phyloP scores from a whole-genome alignment of 2,888 invertebrate species.

The Cerastoderma edule region DNA sequence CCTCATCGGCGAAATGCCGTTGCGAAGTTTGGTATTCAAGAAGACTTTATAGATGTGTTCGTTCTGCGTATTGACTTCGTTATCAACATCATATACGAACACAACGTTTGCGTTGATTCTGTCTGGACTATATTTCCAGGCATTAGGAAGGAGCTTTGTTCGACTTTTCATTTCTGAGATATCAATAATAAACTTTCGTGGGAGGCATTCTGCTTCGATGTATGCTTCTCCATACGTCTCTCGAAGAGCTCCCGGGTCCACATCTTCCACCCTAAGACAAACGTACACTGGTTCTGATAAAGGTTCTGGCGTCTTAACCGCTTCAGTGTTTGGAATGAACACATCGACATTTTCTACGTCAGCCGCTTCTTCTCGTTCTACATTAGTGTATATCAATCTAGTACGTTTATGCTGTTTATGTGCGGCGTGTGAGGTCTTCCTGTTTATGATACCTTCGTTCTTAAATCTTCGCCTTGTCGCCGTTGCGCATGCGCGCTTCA shows the following conservation, averaged over 20 bases:
- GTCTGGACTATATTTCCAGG: slow-evolving; percentile 14
- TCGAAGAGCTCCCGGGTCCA: slow-evolving; percentile 30
- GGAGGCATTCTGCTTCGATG: slow-evolving; percentile 62
- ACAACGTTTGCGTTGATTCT: slow-evolving; percentile 39
- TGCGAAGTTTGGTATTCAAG: slow-evolving; percentile 54
- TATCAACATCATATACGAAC: slow-evolving; percentile 47
- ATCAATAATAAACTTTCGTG: slow-evolving; percentile 67
- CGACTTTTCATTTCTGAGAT: slow-evolving; percentile 50
- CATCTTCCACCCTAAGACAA: slow-evolving; percentile 47
- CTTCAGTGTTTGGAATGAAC: too few species aligned
- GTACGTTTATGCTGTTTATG: too few species aligned
- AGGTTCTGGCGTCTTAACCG: slow-evolving; percentile 18
- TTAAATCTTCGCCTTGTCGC: too few species aligned
- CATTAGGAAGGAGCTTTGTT: slow-evolving; percentile 1
- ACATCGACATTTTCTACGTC: not conserved
- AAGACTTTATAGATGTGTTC: slow-evolving; percentile 59
- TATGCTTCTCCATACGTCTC: slow-evolving; percentile 48
- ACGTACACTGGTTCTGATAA: slow-evolving; percentile 48
- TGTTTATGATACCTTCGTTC: too few species aligned
- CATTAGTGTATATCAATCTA: too few species aligned
- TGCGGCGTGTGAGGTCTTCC: too few species aligned
- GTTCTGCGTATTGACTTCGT: slow-evolving; percentile 52
- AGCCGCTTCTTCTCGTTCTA: not conserved
- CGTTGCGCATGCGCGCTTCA: not conserved
- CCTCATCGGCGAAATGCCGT: slow-evolving; percentile 28